Evolutionary conservation across 2,797 vertebrate species (phyloP).

Genomic region (Eidolon dupreanum): DNA sequence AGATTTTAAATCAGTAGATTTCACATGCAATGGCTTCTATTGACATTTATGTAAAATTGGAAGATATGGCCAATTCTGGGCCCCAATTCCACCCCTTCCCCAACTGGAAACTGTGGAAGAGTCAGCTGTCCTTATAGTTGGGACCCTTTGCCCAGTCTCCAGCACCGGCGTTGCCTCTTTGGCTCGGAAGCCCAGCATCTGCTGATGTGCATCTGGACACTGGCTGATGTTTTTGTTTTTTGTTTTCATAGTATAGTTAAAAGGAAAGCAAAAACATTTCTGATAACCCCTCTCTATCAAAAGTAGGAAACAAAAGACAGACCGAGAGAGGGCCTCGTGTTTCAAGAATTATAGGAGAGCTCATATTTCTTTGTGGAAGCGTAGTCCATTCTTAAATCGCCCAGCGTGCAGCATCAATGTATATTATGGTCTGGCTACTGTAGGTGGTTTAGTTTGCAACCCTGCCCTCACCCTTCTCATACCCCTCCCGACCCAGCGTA

Average conservation of each 20-base stretch:
- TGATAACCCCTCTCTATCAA: conserved; percentile 66
- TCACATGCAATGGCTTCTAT: neutral
- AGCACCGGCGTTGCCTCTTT: neutral
- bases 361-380: conserved; percentile 66
- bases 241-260: neutral
- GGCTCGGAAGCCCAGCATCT: neutral
- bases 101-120: neutral
- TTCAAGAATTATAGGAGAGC: conserved; percentile 69
- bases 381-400: neutral
- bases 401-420: conserved; percentile 43
- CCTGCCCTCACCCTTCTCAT: neutral
- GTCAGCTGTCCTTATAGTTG: neutral
- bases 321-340: conserved; percentile 78
- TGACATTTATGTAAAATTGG: conserved; percentile 2
- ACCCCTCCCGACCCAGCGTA: neutral
- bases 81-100: no score
- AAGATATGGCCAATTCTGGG: neutral
- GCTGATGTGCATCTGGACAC: neutral
- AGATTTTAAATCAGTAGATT: neutral
- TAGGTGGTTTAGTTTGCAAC: neutral
- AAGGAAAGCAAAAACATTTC: conserved; percentile 64
- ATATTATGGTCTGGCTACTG: neutral
- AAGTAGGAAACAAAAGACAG: conserved; percentile 78
- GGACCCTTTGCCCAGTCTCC: neutral
- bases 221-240: neutral